phyloP scores from a whole-genome alignment of 92 coral and sea anemone genomes.

The Siderastrea radians region DNA sequence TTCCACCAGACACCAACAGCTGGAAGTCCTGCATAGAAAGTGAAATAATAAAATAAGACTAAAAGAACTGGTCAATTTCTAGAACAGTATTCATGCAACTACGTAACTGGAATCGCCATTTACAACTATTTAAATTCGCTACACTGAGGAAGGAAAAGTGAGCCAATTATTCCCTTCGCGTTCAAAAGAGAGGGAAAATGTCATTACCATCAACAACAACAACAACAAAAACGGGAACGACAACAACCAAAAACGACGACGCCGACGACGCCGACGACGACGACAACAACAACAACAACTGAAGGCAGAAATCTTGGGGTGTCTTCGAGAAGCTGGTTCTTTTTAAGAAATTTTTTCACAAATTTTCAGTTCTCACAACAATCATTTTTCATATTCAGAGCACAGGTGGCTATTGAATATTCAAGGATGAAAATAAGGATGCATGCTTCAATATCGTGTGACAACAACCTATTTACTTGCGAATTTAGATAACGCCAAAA shows the following conservation, averaged over 20 bases:
- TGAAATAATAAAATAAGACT: not conserved
- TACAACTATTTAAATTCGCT: no score
- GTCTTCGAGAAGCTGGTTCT: no score
- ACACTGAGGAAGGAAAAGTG: not conserved
- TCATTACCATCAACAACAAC: not conserved
- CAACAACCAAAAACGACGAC: no score
- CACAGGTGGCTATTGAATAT: not conserved
- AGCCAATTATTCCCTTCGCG: not conserved
- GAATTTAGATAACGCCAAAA: not conserved
- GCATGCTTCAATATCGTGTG: not conserved
- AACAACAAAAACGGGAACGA: not conserved
- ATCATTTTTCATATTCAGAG: not conserved
- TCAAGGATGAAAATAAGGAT: not conserved
- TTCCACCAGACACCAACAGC: conserved; percentile 88
- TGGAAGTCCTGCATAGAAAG: conserved; percentile 78
- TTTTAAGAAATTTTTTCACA: not conserved
- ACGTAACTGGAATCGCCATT: no score
- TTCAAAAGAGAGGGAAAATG: not conserved
- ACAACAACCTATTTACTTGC: no score
- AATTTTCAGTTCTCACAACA: not conserved
- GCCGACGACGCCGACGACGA: no score
- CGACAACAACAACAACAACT: no score
- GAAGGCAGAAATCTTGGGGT: not conserved
- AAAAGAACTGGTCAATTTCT: not conserved
- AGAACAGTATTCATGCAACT: no score